Conservation (phyloP, 1,140 invertebrate species). For the Drosophila paulistorum region DNA sequence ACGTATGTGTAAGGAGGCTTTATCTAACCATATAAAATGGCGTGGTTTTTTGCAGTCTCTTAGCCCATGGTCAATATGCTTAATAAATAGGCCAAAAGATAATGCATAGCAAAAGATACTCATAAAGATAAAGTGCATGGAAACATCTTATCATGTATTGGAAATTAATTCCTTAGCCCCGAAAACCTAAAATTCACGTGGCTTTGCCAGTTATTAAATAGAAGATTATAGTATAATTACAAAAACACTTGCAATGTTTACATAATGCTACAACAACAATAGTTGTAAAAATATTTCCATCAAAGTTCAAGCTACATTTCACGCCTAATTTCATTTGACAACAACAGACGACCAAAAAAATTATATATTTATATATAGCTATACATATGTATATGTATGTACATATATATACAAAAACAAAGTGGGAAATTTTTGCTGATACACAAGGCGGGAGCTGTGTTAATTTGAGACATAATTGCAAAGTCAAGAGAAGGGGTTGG, state of each 20-base stretch:
- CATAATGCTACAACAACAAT: slow-evolving; percentile 13
- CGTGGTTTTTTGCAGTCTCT: not conserved
- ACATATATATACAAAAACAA: slow-evolving; percentile 23
- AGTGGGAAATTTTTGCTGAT: slow-evolving; percentile 50
- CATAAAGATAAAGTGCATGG: slow-evolving; percentile 19
- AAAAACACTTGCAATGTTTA: slow-evolving; percentile 43
- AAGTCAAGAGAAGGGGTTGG: slow-evolving; percentile 39
- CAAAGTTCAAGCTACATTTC: slow-evolving; percentile 76
- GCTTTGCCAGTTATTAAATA: not conserved
- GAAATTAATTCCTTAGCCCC: not conserved
- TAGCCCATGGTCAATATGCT: not conserved
- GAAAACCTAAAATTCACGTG: slow-evolving; percentile 16
- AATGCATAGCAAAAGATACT: not conserved
- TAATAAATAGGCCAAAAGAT: slow-evolving; percentile 11
- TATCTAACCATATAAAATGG: not conserved
- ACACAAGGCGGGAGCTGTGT: slow-evolving; percentile 58
- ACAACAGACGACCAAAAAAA: slow-evolving; percentile 51
- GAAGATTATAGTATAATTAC: slow-evolving; percentile 2
- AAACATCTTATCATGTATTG: slow-evolving; percentile 7
- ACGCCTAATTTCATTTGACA: slow-evolving; percentile 77
- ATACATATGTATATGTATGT: too few relatives aligned
- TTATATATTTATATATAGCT: too few relatives aligned
- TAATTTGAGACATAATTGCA: slow-evolving; percentile 77
- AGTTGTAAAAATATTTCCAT: slow-evolving; percentile 53
- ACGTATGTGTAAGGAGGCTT: not conserved